Percentiles rank a stretch among this genome's conserved stretches.
phyloP scores from a whole-genome alignment of 2,888 invertebrate genomes.

The Stomorhina lunata region DNA sequence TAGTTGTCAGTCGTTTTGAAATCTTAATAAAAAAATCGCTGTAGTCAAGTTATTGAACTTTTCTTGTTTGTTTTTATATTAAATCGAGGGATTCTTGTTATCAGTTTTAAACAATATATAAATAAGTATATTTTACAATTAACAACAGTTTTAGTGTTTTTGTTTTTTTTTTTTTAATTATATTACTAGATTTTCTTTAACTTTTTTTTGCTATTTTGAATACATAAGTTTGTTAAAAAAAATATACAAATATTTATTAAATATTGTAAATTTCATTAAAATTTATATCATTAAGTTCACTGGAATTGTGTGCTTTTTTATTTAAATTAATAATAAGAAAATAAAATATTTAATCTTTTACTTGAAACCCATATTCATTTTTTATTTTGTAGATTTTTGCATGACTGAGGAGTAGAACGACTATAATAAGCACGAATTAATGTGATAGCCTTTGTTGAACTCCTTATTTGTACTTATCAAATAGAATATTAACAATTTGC shows the following conservation, averaged over 20 bases:
- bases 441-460: constrained; percentile 50
- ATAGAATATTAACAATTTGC: constrained; percentile 43
- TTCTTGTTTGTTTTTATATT: neutral
- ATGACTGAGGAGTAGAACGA: too few species aligned
- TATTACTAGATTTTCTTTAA: neutral
- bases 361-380: constrained; percentile 25
- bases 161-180: neutral
- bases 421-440: constrained; percentile 3
- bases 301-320: neutral
- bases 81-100: constrained; percentile 32
- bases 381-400: neutral
- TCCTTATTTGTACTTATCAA: constrained; percentile 49
- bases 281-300: neutral
- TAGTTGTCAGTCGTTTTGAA: constrained; percentile 11
- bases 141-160: constrained; percentile 1
- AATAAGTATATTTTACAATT: constrained; percentile 37
- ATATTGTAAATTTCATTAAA: constrained; percentile 3
- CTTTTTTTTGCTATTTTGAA: neutral
- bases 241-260: neutral
- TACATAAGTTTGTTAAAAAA: neutral
- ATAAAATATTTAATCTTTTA: constrained; percentile 23
- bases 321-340: neutral
- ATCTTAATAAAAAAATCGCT: neutral
- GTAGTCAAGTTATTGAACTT: constrained; percentile 54
- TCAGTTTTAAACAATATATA: too few species aligned